Percentiles rank a stretch among this genome's conserved stretches.
phyloP scores from a whole-genome alignment of 2,797 vertebrate species.

The Acrocephalus scirpaceus region DNA sequence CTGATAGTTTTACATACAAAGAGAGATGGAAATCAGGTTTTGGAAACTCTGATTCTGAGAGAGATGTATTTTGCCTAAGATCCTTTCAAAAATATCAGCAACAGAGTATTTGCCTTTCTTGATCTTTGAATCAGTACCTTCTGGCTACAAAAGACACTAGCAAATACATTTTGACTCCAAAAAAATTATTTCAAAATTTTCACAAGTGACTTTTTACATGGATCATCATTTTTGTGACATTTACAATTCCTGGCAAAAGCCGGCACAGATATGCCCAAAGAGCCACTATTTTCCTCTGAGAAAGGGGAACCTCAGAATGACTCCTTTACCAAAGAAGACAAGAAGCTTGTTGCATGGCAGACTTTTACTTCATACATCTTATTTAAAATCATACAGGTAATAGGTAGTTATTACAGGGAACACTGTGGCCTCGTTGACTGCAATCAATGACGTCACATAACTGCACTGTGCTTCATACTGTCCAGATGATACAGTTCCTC shows the following conservation, averaged over 20 bases:
- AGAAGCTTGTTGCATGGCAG: background rate
- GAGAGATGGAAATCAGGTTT: background rate
- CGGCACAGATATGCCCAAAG: background rate
- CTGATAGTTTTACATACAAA: background rate
- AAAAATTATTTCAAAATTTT: background rate
- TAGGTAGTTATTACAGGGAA: background rate
- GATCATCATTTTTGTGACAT: background rate
- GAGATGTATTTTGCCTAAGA: background rate
- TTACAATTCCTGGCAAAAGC: background rate
- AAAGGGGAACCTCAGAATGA: background rate
- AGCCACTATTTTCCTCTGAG: background rate
- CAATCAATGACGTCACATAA: background rate
- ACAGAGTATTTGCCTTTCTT: background rate
- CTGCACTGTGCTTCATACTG: background rate
- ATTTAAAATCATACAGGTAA: background rate
- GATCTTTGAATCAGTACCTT: slow-evolving; percentile 20
- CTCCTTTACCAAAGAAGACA: background rate
- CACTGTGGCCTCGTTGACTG: background rate
- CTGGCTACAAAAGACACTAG: background rate
- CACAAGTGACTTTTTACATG: background rate
- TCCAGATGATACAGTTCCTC: background rate
- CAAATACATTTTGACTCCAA: background rate
- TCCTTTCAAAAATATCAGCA: background rate
- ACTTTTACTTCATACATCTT: background rate
- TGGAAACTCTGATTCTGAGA: background rate